A percentile compares a stretch with the other conserved stretches of the same genome.
Evolutionary conservation across 2,888 invertebrate species (phyloP).

Genomic region (Morinoia aosen): DNA sequence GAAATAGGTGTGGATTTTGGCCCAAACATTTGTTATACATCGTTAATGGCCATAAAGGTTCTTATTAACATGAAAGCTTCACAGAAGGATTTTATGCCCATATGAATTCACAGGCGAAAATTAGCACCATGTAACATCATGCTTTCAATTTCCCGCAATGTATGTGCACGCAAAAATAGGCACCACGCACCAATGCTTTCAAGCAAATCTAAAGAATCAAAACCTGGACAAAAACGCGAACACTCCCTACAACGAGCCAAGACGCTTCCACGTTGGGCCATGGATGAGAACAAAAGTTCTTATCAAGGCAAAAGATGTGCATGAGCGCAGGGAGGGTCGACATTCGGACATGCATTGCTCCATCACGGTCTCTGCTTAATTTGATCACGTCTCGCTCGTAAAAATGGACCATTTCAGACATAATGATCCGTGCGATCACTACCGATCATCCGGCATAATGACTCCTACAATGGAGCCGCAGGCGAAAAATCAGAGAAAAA

Average conservation of each 20-base stretch:
- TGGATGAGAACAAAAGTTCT: not conserved
- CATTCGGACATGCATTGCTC: not conserved
- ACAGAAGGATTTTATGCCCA: too few relatives aligned
- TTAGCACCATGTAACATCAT: too few relatives aligned
- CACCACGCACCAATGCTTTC: too few relatives aligned
- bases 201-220: not conserved
- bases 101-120: too few relatives aligned
- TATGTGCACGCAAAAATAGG: too few relatives aligned
- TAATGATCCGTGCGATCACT: slow-evolving; percentile 7
- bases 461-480: not conserved
- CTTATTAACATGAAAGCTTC: too few relatives aligned
- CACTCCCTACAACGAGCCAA: not conserved
- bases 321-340: not conserved
- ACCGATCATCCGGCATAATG: slow-evolving; percentile 1
- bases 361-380: slow-evolving; percentile 23
- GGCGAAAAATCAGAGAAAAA: not conserved
- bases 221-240: not conserved
- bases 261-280: not conserved
- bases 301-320: not conserved
- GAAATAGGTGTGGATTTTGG: too few relatives aligned
- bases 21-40: too few relatives aligned
- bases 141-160: too few relatives aligned
- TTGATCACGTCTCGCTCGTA: not conserved
- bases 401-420: slow-evolving; percentile 8
- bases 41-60: too few relatives aligned